phyloP scores from a whole-genome alignment of 2,888 invertebrate species.

The Prenolepis imparis region DNA sequence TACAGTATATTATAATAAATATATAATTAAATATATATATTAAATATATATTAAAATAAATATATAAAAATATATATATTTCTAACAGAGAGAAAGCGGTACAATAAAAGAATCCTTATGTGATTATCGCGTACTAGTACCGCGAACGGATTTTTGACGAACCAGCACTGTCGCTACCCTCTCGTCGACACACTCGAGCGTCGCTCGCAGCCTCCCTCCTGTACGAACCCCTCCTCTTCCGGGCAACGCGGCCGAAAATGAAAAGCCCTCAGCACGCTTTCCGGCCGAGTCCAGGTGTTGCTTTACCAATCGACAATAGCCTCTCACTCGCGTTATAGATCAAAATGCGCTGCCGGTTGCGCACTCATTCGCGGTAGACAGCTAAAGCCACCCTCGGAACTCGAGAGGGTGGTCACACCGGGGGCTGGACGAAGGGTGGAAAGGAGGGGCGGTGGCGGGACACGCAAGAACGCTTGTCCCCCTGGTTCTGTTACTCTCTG shows the following conservation, averaged over 20 bases:
- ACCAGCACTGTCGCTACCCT: slow-evolving; percentile 23
- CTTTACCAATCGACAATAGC: slow-evolving; percentile 66
- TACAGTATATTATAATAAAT: background rate
- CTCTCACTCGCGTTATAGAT: slow-evolving; percentile 64
- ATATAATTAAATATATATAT: too few relatives aligned
- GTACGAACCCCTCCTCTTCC: slow-evolving; percentile 42
- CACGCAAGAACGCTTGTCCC: slow-evolving; percentile 51
- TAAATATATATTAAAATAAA: too few relatives aligned
- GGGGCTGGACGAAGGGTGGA: background rate
- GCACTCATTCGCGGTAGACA: slow-evolving; percentile 61
- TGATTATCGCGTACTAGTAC: background rate
- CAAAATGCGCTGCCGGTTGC: slow-evolving; percentile 66
- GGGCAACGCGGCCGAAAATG: slow-evolving; percentile 59
- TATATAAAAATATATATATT: background rate
- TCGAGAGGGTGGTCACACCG: slow-evolving; percentile 41
- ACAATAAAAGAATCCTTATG: background rate
- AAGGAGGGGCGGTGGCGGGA: background rate
- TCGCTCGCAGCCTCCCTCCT: slow-evolving; percentile 28
- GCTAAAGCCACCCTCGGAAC: slow-evolving; percentile 55
- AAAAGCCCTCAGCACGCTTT: slow-evolving; percentile 69
- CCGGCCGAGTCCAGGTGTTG: slow-evolving; percentile 72
- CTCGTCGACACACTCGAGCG: slow-evolving; percentile 31
- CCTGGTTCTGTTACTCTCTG: slow-evolving; percentile 57
- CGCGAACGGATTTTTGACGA: slow-evolving; percentile 17
- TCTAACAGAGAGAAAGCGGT: background rate